Evolutionary conservation across 2,797 vertebrate genomes (phyloP).

Genomic region (Sebastes iracundus): DNA sequence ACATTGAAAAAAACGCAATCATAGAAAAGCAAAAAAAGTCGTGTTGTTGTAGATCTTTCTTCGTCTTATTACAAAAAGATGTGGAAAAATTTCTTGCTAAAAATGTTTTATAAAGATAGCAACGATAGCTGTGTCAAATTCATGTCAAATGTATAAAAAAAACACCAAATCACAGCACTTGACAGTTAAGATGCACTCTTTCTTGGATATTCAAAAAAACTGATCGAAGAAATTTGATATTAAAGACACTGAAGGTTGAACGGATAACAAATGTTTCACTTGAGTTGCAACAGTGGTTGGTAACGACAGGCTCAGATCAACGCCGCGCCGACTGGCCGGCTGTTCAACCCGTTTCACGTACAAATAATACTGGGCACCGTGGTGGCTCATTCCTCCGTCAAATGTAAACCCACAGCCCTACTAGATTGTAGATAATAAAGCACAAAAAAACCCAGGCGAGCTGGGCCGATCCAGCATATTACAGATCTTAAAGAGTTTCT

Average conservation of each 20-base stretch:
- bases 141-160: conserved; percentile 73
- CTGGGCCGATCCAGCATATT: conserved; percentile 68
- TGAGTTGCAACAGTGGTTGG: conserved; percentile 54
- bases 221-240: conserved; percentile 62
- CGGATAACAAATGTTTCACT: conserved; percentile 53
- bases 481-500: conserved; percentile 62
- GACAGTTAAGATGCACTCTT: conserved; percentile 76
- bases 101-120: conserved; percentile 65
- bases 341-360: conserved; percentile 48
- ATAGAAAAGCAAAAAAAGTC: conserved; percentile 63
- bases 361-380: conserved; percentile 75
- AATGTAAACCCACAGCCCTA: conserved; percentile 65
- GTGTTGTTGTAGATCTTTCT: conserved; percentile 45
- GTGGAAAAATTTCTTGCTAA: conserved; percentile 47
- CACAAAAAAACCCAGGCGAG: conserved; percentile 52
- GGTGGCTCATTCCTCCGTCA: conserved; percentile 71
- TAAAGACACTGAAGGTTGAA: conserved; percentile 82
- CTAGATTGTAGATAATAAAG: conserved; percentile 68
- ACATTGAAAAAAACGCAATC: conserved; percentile 58
- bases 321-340: conserved; percentile 26
- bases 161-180: conserved; percentile 80
- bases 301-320: conserved; percentile 55
- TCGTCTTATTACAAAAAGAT: conserved; percentile 72
- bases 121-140: conserved; percentile 68
- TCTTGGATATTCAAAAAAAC: conserved; percentile 50